Percentiles rank a stretch among this genome's conserved stretches.
Evolutionary conservation across 2,888 invertebrate genomes (phyloP).

Genomic region (Luperina nickerlii): DNA sequence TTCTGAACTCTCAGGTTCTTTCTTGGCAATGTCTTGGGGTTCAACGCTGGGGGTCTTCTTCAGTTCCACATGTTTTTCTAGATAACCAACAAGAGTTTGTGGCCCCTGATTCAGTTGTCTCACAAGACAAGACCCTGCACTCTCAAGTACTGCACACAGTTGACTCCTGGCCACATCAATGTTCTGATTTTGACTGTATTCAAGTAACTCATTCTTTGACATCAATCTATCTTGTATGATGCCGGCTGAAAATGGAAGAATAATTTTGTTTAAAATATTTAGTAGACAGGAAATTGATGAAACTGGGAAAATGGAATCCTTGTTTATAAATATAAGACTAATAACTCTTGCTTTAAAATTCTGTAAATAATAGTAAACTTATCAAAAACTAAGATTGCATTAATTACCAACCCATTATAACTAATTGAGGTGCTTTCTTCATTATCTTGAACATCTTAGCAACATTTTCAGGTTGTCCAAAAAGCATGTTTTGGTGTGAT

Average conservation of each 20-base stretch:
- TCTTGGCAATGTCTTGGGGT: slow-evolving; percentile 37
- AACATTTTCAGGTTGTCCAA: slow-evolving; percentile 92
- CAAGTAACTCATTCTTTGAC: slow-evolving; percentile 92
- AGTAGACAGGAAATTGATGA: neutral
- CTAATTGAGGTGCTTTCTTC: slow-evolving; percentile 93
- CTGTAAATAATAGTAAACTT: neutral
- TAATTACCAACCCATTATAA: slow-evolving; percentile 91
- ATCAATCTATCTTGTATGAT: slow-evolving; percentile 93
- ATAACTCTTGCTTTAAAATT: neutral
- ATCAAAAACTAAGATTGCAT: neutral
- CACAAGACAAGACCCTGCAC: slow-evolving; percentile 91
- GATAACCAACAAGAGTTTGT: slow-evolving; percentile 91
- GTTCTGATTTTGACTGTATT: slow-evolving; percentile 92
- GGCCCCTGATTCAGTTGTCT: slow-evolving; percentile 93
- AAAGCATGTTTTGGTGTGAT: slow-evolving; percentile 92
- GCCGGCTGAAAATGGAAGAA: slow-evolving; percentile 90
- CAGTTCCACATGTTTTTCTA: slow-evolving; percentile 90
- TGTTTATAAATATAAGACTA: neutral
- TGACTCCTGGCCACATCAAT: slow-evolving; percentile 92
- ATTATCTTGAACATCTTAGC: slow-evolving; percentile 91
- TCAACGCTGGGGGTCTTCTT: slow-evolving; percentile 68
- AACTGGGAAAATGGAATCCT: neutral
- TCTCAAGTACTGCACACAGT: slow-evolving; percentile 92
- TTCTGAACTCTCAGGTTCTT: slow-evolving; percentile 65
- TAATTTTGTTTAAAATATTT: neutral